Evolutionary conservation across 2,888 invertebrate genomes (phyloP), one percentile per base, ranked within the genome.

Genomic region (Scaptomyza cyrtandrae): DNA sequence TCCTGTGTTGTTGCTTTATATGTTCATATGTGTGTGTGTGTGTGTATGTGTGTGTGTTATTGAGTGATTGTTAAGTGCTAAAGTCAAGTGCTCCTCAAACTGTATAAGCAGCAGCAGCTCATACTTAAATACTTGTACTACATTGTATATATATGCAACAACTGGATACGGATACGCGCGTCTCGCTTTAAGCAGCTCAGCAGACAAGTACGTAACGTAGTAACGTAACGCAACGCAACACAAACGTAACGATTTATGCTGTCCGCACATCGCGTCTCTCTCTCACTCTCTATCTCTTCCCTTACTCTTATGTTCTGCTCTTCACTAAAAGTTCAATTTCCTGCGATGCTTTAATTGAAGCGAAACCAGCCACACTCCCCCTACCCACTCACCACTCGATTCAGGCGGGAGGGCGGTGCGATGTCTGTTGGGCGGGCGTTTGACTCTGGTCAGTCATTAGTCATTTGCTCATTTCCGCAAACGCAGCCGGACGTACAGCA

Each of bases 381-480:
- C 11, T 6, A 11, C 37, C 24, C 24, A 27, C 14, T 2, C 19
- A 19, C 19, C 19, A 19, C 19, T 19, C 19, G 19, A 19, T 19
- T 19, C 19, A 19, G 19, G 19, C 19, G 19, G 16, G 5, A 11
- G 14, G 41, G 16, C 3, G 41, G 41, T 1, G 41, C 24, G 24
- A 24, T 24, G 41, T 14, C 9, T 16, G 41, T 16, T 24, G 24
- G 55, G 41, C 35, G 43, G 35, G 29, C 54, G 65, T 58, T 60
- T 70, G 76, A 61, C 75, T 68, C 59, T 78, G 77, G 86, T 86
- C 83, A 83, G 88, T 88, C 89, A 85, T 85, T 85, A 89, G 85
- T 89, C 89, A 89, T 85, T 85, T 85, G 88, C 85, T 89, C 88
- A 87, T 85, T 85, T 85, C 85, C 88, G 89, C 73, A 72, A 76